Evolutionary conservation across 2,113 vertebrate genomes (phyloP).

Genomic region (Labeo rohita): DNA sequence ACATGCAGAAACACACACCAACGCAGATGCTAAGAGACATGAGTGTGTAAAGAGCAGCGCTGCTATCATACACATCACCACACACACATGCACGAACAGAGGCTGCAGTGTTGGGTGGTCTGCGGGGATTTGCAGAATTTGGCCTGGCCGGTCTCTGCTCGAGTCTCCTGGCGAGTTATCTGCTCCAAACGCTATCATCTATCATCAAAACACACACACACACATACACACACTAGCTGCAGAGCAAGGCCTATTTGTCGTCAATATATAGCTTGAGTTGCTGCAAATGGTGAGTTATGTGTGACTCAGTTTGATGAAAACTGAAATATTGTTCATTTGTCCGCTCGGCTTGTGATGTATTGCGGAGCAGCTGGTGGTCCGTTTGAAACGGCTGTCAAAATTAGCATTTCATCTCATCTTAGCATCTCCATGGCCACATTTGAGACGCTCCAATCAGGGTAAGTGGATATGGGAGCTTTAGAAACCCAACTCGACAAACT

Average conservation of each 20-base stretch:
- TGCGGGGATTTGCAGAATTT: slow-evolving; percentile 98
- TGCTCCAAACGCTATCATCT: slow-evolving; percentile 96
- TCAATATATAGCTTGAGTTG: slow-evolving; percentile 22
- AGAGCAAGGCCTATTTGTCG: slow-evolving; percentile 20
- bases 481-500: slow-evolving; percentile 28
- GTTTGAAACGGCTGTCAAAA: slow-evolving; percentile 49
- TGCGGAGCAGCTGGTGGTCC: slow-evolving; percentile 49
- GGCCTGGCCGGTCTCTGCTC: slow-evolving; percentile 89
- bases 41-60: not conserved
- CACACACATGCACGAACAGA: slow-evolving; percentile 76
- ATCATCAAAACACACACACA: slow-evolving; percentile 78
- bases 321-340: slow-evolving; percentile 35
- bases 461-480: slow-evolving; percentile 52
- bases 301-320: slow-evolving; percentile 23
- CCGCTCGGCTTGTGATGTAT: slow-evolving; percentile 49
- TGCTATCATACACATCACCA: slow-evolving; percentile 33
- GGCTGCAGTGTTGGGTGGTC: slow-evolving; percentile 94
- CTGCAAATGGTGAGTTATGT: slow-evolving; percentile 31
- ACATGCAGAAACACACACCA: slow-evolving; percentile 51
- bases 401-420: slow-evolving; percentile 58
- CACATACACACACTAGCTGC: slow-evolving; percentile 30
- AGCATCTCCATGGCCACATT: slow-evolving; percentile 49
- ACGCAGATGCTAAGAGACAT: slow-evolving; percentile 9
- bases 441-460: slow-evolving; percentile 50
- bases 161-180: slow-evolving; percentile 95